phyloP scores from a whole-genome alignment of 2,888 invertebrate species.

The Conistra vaccinii region DNA sequence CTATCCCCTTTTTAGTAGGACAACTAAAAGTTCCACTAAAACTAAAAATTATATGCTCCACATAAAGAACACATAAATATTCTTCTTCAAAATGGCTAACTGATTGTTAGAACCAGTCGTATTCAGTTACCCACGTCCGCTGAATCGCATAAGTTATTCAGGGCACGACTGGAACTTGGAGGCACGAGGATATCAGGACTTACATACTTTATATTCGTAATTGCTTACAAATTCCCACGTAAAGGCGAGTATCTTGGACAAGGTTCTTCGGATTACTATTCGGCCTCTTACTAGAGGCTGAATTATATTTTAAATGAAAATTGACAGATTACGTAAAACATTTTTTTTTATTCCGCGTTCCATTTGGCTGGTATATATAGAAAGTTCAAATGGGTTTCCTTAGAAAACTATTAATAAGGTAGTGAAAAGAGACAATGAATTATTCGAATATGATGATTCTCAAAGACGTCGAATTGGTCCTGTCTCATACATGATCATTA shows the following conservation, averaged over 20 bases:
- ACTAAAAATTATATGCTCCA: not conserved
- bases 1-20: no score
- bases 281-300: no score
- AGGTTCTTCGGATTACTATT: conserved; percentile 5
- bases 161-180: conserved; percentile 50
- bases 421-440: not conserved
- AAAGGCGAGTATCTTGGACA: conserved; percentile 25
- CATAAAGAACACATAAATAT: conserved; percentile 25
- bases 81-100: conserved; percentile 35
- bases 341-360: not conserved
- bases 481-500: not conserved
- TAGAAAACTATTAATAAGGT: not conserved
- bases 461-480: not conserved
- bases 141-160: conserved; percentile 57
- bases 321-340: not conserved
- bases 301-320: not conserved
- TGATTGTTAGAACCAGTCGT: conserved; percentile 43
- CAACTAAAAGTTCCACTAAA: no score
- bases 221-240: conserved; percentile 48
- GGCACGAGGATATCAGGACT: conserved; percentile 46
- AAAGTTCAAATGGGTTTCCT: not conserved
- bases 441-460: not conserved
- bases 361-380: not conserved
- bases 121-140: conserved; percentile 54
- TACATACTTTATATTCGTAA: conserved; percentile 59